A percentile compares a stretch with the other conserved stretches of the same genome.
phyloP scores from a whole-genome alignment of 1,140 invertebrate species.

The Rhagoletis zephyria region DNA sequence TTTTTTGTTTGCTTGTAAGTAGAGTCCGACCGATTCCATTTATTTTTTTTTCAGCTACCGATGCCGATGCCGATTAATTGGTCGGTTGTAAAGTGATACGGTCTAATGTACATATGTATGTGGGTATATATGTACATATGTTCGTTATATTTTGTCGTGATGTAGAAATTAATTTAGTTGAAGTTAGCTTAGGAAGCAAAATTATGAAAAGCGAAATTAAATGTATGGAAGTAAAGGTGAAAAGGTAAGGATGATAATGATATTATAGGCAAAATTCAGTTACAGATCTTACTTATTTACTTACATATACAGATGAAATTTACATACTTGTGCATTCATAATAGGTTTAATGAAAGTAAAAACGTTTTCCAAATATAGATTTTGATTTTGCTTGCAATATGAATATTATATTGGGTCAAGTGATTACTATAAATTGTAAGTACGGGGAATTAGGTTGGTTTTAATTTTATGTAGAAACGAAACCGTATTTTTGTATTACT shows the following conservation, averaged over 20 bases:
- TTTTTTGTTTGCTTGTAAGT: background rate
- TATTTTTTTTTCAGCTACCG: background rate
- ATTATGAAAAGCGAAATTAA: conserved; percentile 30
- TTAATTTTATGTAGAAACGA: no score
- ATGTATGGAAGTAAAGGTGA: background rate
- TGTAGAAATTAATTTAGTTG: background rate
- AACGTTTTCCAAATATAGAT: conserved; percentile 23
- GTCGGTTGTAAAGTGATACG: no score
- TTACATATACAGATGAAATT: background rate
- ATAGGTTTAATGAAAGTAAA: background rate
- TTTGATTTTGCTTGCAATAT: background rate
- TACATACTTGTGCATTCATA: background rate
- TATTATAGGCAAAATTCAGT: background rate
- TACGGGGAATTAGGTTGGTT: no score
- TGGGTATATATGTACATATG: background rate
- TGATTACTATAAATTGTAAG: background rate
- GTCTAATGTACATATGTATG: background rate
- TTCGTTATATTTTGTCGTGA: background rate
- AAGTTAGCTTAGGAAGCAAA: background rate
- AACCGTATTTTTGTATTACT: no score
- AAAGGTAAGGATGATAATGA: background rate
- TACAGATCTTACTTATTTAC: background rate
- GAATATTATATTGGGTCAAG: conserved; percentile 15
- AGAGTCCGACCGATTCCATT: background rate
- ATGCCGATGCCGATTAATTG: no score